Base-by-base conservation (phyloP, 2,113 vertebrate species). In the Channa argus region DNA sequence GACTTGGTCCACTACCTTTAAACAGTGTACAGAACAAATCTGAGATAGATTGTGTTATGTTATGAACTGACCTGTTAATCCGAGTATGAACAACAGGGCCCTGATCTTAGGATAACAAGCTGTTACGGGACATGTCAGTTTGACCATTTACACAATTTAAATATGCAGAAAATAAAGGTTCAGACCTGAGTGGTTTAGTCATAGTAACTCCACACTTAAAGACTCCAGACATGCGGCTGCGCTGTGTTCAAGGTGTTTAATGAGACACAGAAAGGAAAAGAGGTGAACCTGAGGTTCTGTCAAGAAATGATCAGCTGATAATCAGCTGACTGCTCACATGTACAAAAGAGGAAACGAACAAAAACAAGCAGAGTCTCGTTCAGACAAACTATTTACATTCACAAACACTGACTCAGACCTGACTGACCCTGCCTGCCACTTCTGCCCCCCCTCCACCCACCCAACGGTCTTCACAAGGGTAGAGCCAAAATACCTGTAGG, bases 331-430 rank as follows among this genome's bases (percentile, higher is more conserved):
- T 0, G 63, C 46, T 62, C 56, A 73, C 69, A 63, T n/a, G 47
- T 82, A 82, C 59, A 82, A 82, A 77, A 52, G 12, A 34, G 56
- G 15, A 43, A 43, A 67, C 38, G 43, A 12, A 74, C 52, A 33
- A 50, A 47, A 70, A 59, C 59, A 24, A 80, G 58, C 51, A 53
- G 64, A 74, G 41, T 70, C 64, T 38, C 44, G 10, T 15, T 36
- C 56, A 80, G 76, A 77, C 54, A 80, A 80, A 77, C 54, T 77
- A 85, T 85, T 72, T 85, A 85, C 77, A 80, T 63, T 63, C 53
- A 77, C 53, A 63, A 52, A 54, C 59, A 55, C 24, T 5, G 15
- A 34, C 51, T 53, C 51, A 34, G 33, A n/a, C 45, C 58, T 59
- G 59, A 8, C 61, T 52, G 15, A 24, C 39, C 6, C 4, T 7